These are phyloP conservation scores for Pycnonotus jocosus DNA, from an alignment of 2,113 vertebrate genomes.

Conservation along the genomic window DNA sequence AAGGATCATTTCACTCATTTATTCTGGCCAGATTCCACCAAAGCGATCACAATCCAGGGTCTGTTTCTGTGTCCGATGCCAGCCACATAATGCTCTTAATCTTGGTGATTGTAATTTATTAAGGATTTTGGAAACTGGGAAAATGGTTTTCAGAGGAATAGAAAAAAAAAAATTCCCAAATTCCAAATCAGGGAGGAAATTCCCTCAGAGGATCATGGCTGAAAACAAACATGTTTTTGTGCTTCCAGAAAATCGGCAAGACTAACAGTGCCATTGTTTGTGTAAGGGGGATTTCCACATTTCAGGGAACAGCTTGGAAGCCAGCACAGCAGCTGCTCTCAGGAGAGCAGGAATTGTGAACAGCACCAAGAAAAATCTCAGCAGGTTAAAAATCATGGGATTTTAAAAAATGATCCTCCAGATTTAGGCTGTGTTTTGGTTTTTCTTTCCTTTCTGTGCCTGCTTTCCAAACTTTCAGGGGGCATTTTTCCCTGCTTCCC, in stretches of 20 bases:
- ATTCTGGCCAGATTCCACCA: neutral
- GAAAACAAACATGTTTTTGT: constrained; percentile 77
- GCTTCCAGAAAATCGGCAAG: constrained; percentile 60
- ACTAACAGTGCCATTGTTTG: constrained; percentile 57
- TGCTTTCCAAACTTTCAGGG: neutral
- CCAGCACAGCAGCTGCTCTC: neutral
- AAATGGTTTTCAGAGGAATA: constrained; percentile 34
- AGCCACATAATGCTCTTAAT: constrained; percentile 11
- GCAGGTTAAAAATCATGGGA: neutral
- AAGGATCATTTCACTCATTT: neutral
- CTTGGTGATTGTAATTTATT: constrained; percentile 43
- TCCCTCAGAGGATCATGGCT: constrained; percentile 63
- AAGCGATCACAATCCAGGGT: neutral
- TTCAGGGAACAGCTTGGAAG: constrained; percentile 59
- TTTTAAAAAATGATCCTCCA: neutral
- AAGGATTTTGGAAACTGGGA: constrained; percentile 61
- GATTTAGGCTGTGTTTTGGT: neutral
- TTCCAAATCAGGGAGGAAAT: constrained; percentile 65
- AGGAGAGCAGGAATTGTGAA: neutral
- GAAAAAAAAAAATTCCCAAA: neutral
- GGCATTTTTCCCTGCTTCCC: neutral
- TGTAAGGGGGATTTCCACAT: constrained; percentile 73
- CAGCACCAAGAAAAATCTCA: neutral
- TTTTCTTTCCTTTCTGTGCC: neutral
- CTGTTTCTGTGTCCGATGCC: constrained; percentile 15